phyloP scores from a whole-genome alignment of 1,140 invertebrate species.

The Daktulosphaira vitifoliae region DNA sequence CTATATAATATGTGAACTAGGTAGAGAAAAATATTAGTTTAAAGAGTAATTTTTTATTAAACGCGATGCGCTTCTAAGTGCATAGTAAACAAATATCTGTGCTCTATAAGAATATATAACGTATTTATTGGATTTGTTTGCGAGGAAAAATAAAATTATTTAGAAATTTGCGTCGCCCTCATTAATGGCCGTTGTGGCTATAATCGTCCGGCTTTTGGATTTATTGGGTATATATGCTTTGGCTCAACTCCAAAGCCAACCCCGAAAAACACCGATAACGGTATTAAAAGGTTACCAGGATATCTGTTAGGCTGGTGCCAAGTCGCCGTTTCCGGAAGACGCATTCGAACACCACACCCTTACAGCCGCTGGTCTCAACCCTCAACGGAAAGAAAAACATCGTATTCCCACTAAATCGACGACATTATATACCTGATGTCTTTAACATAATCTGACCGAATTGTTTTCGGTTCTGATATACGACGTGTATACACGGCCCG shows the following conservation, averaged over 20 bases:
- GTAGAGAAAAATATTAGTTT: no score
- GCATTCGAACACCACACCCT: not conserved
- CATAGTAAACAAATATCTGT: no score
- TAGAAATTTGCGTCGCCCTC: slow-evolving; percentile 20
- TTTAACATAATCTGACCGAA: no score
- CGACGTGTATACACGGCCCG: no score
- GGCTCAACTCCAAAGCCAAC: slow-evolving; percentile 5
- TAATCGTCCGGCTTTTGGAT: slow-evolving; percentile 24
- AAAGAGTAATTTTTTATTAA: no score
- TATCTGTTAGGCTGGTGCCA: slow-evolving; percentile 14
- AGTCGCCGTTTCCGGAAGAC: slow-evolving; percentile 21
- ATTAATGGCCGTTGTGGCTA: not conserved
- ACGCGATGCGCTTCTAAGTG: no score
- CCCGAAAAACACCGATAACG: slow-evolving; percentile 9
- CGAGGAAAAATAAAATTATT: no score
- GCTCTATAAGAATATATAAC: no score
- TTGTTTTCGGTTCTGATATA: no score
- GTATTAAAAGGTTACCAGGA: slow-evolving; percentile 26
- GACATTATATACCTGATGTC: no score
- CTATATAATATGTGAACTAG: no score
- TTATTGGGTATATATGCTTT: slow-evolving; percentile 28
- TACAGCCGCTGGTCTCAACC: not conserved
- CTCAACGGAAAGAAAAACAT: not conserved
- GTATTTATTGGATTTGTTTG: not conserved
- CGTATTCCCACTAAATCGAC: no score